A percentile compares a stretch with the other conserved stretches of the same genome.
phyloP scores from a whole-genome alignment of 2,113 vertebrate genomes.

The Gasterosteus nipponicus region DNA sequence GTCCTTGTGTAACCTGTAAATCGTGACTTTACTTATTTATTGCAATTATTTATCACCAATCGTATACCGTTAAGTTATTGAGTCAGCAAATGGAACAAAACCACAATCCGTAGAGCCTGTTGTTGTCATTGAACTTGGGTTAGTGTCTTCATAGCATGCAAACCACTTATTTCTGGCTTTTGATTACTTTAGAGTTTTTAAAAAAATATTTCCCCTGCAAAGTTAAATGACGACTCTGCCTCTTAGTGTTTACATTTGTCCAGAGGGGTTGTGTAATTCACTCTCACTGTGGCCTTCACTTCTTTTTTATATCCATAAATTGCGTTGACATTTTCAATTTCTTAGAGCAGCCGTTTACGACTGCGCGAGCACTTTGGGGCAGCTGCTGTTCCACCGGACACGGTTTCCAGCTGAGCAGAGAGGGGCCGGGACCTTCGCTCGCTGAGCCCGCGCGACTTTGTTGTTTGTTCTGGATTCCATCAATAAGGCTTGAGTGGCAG shows the following conservation, averaged over 20 bases:
- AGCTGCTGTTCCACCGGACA: slow-evolving; percentile 54
- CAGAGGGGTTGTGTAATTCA: slow-evolving; percentile 27
- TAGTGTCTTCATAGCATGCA: background rate
- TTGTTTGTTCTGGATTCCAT: slow-evolving; percentile 51
- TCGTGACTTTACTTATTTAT: background rate
- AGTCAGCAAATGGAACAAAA: background rate
- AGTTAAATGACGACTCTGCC: background rate
- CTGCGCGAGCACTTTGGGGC: slow-evolving; percentile 47
- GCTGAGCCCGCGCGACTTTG: slow-evolving; percentile 52
- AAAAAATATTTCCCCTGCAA: background rate
- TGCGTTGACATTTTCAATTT: slow-evolving; percentile 54
- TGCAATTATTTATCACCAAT: background rate
- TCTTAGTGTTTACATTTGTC: slow-evolving; percentile 7
- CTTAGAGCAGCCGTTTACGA: slow-evolving; percentile 33
- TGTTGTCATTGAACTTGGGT: background rate
- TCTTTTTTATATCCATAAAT: slow-evolving; percentile 46
- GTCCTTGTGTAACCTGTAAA: background rate
- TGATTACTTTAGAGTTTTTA: background rate
- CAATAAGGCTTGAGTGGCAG: slow-evolving; percentile 66
- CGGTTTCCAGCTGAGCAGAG: slow-evolving; percentile 50
- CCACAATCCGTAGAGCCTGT: no score
- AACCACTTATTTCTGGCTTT: background rate
- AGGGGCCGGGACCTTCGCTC: slow-evolving; percentile 50
- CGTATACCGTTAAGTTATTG: background rate
- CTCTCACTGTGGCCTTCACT: slow-evolving; percentile 31